phyloP scores from a whole-genome alignment of 2,797 vertebrate genomes.

The Buceros bicornis region DNA sequence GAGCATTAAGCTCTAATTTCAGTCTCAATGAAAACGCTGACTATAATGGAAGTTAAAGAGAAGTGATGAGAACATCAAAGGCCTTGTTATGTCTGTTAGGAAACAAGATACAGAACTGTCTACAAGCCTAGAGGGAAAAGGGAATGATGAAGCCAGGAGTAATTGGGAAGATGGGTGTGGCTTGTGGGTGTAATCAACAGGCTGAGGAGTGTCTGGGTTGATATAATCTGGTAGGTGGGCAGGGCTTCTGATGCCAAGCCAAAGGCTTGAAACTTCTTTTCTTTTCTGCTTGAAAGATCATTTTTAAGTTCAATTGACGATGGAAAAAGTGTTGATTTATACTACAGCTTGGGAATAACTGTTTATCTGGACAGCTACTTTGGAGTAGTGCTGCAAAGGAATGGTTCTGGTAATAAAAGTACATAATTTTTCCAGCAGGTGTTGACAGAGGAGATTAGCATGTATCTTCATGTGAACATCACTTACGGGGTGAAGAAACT shows the following conservation, averaged over 20 bases:
- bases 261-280: neutral
- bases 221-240: neutral
- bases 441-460: neutral
- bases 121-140: slow-evolving; percentile 46
- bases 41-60: slow-evolving; percentile 63
- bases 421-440: neutral
- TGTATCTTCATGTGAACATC: neutral
- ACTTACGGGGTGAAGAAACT: neutral
- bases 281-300: neutral
- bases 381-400: neutral
- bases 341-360: neutral
- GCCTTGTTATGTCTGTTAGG: slow-evolving; percentile 70
- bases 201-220: neutral
- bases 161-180: slow-evolving; percentile 39
- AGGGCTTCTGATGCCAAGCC: neutral
- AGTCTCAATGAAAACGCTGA: slow-evolving; percentile 71
- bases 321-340: neutral
- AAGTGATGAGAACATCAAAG: slow-evolving; percentile 70
- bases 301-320: neutral
- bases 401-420: neutral
- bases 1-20: slow-evolving; percentile 56
- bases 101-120: slow-evolving; percentile 65
- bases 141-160: slow-evolving; percentile 41
- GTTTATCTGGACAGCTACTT: neutral
- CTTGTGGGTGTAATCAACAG: slow-evolving; percentile 10